Base-by-base conservation (phyloP, 1,140 invertebrate genomes). In the Megathymus violae region DNA sequence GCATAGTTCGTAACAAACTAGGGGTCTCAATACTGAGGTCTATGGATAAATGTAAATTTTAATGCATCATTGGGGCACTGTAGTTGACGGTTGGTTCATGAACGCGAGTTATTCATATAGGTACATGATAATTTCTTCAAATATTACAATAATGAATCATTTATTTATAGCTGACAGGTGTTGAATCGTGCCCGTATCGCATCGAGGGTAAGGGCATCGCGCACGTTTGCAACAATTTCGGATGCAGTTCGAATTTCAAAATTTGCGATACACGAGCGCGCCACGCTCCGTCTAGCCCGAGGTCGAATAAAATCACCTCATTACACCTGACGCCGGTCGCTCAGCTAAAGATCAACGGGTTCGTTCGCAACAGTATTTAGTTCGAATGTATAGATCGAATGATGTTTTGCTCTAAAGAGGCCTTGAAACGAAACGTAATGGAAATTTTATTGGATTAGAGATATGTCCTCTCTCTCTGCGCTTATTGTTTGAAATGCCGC, bases 271-370 rank as follows among this genome's bases (percentile, higher is more conserved):
- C 11, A 38, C 11, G 44, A 13, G 19, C 13, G 17, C 19, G 34
- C 41, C 44, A 61, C 58, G 46, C 58, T 41, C 36, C 43, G 22
- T 36, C 46, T 31, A 54, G 10, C 13, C 11, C 52, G 40, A 63
- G 61, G 61, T 63, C 43, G 44, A 52, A 56, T 48, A 40, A 47
- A 63, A 56, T 48, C 27, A 47, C 16, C 31, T 52, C n/a, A 56
- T 62, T 62, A 62, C 47, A 27, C 22, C 7, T 40, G 19, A 50
- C 25, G 15, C 36, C 34, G n/a, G 13, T 11, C 11, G 15, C 40
- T 52, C 36, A n/a, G 11, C 48, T 16, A 9, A 40, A 52, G 50
- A 52, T 52, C 50, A 31, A 16, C 44, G 7, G 11, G 50, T 38
- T 22, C 14, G 7, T 11, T 34, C 7, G 13, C 17, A 10, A 14